Evolutionary conservation across 2,113 vertebrate genomes (phyloP).

Genomic region (Dipodomys merriami): DNA sequence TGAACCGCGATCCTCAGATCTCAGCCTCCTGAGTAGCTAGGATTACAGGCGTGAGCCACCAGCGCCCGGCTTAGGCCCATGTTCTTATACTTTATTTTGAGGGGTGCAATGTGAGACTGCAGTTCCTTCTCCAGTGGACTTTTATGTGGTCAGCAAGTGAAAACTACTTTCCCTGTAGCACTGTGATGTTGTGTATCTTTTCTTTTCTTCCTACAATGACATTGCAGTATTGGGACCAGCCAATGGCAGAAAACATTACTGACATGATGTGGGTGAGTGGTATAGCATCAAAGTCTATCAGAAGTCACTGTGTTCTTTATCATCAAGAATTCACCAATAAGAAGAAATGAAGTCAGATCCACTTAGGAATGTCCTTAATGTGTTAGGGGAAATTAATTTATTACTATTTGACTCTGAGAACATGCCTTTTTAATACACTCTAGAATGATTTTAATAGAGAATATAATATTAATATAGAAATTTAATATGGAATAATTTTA

Average conservation of each 20-base stretch:
- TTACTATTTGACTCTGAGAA: not conserved
- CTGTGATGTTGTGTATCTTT: not conserved
- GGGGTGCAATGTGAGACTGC: not conserved
- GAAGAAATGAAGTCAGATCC: not conserved
- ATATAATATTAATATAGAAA: too few species aligned
- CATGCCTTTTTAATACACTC: not conserved
- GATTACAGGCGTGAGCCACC: too few species aligned
- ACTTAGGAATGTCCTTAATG: not conserved
- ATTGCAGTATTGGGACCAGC: not conserved
- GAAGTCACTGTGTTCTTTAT: not conserved
- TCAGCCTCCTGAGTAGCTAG: too few species aligned
- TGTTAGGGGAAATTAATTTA: not conserved
- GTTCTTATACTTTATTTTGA: not conserved
- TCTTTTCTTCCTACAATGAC: constrained; percentile 19
- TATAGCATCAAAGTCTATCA: not conserved
- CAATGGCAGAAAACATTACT: not conserved
- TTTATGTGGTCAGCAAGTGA: not conserved
- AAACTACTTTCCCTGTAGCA: not conserved
- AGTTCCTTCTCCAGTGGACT: not conserved
- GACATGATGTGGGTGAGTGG: too few species aligned
- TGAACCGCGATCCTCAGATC: too few species aligned
- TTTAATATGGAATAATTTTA: not conserved
- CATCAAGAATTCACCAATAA: not conserved
- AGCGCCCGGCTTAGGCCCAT: too few species aligned
- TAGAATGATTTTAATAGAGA: too few species aligned